These are phyloP conservation scores for Limnothrissa miodon DNA, from an alignment of 2,113 vertebrate genomes.

Conservation along the genomic window DNA sequence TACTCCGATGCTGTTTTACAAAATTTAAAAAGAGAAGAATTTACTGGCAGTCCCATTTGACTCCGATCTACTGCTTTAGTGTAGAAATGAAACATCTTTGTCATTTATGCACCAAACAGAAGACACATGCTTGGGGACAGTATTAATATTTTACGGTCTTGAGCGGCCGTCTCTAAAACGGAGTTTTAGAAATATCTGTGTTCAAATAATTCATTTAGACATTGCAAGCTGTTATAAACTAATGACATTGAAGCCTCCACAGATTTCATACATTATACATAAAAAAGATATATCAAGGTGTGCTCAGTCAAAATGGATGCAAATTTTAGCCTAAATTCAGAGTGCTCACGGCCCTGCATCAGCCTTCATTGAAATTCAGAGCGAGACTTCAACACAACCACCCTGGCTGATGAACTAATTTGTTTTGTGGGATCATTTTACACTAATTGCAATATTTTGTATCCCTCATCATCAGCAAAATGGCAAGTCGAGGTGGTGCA, in stretches of 20 bases:
- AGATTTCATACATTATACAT: neutral
- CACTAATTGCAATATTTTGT: slow-evolving; percentile 37
- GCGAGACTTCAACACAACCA: slow-evolving; percentile 22
- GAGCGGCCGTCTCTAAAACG: neutral
- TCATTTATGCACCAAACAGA: neutral
- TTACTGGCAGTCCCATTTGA: neutral
- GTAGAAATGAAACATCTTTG: neutral
- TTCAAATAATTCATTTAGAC: neutral
- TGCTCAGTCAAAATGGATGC: slow-evolving; percentile 25
- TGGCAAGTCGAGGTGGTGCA: slow-evolving; percentile 33
- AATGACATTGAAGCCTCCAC: neutral
- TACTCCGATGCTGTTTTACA: neutral
- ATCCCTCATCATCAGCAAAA: slow-evolving; percentile 34
- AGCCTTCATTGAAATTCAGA: slow-evolving; percentile 30
- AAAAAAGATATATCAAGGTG: slow-evolving; percentile 24
- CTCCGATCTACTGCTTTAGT: neutral
- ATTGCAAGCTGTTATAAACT: neutral
- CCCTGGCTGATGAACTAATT: slow-evolving; percentile 37
- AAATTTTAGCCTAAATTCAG: slow-evolving; percentile 40
- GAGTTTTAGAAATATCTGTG: neutral
- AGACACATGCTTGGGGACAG: neutral
- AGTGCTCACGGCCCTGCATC: slow-evolving; percentile 3
- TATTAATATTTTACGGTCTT: neutral
- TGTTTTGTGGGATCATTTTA: slow-evolving; percentile 35
- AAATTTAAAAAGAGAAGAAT: neutral